Evolutionary conservation across 2,113 vertebrate genomes (phyloP).

Genomic region (Kryptolebias marmoratus): DNA sequence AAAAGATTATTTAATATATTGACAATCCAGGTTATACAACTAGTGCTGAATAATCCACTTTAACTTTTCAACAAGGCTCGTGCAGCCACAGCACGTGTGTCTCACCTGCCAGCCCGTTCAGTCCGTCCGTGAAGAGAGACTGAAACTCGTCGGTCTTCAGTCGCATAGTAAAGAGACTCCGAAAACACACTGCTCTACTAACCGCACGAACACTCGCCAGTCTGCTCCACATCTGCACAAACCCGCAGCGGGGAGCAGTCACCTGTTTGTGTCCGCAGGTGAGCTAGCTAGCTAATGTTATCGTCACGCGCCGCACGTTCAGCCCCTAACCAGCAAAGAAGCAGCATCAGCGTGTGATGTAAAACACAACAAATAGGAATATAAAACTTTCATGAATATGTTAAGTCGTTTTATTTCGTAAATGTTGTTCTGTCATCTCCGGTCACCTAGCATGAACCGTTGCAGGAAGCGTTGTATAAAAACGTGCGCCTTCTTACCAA

Average conservation of each 20-base stretch:
- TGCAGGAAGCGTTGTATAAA: slow-evolving; percentile 28
- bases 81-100: too few relatives aligned
- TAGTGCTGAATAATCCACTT: too few relatives aligned
- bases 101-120: slow-evolving; percentile 88
- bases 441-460: background rate
- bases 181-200: slow-evolving; percentile 47
- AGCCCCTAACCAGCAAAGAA: background rate
- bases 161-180: slow-evolving; percentile 84
- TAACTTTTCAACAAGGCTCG: too few relatives aligned
- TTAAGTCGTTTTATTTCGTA: background rate
- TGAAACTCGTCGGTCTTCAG: slow-evolving; percentile 89
- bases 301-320: background rate
- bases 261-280: accelerated
- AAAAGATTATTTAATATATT: too few relatives aligned
- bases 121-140: slow-evolving; percentile 89
- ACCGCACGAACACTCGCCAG: slow-evolving; percentile 47
- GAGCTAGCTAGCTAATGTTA: slow-evolving; percentile 12
- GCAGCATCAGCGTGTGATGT: background rate
- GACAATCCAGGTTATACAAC: too few relatives aligned
- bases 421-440: background rate
- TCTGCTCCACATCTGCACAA: slow-evolving; percentile 76
- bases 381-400: background rate
- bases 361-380: background rate
- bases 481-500: slow-evolving; percentile 37
- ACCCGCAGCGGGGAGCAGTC: background rate